phyloP scores from a whole-genome alignment of 2,797 vertebrate species.

The Pangasius krempfi region DNA sequence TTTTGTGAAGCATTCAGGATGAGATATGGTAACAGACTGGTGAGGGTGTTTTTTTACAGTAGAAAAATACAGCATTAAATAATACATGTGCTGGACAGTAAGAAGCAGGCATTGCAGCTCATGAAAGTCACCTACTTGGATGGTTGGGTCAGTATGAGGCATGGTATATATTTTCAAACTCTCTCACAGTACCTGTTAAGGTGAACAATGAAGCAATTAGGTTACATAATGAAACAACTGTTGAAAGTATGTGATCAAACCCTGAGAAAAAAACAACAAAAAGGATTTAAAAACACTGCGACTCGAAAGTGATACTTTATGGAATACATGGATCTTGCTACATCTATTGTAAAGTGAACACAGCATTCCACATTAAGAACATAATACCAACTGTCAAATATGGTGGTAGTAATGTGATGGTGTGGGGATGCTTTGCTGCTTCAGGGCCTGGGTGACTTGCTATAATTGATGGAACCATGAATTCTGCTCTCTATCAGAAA shows the following conservation, averaged over 20 bases:
- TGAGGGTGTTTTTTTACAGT: neutral
- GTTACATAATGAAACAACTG: neutral
- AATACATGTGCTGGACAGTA: neutral
- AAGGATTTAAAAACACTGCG: too few species aligned
- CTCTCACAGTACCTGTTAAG: constrained; percentile 24
- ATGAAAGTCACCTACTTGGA: neutral
- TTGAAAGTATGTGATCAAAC: neutral
- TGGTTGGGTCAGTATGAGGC: constrained; percentile 29
- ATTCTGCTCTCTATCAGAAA: too few species aligned
- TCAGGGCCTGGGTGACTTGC: too few species aligned
- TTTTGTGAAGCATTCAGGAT: neutral
- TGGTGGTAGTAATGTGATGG: too few species aligned
- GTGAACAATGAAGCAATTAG: constrained; percentile 10
- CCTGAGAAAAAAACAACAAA: too few species aligned
- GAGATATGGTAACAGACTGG: neutral
- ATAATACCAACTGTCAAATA: too few species aligned
- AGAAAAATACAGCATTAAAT: neutral
- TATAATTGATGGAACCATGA: too few species aligned
- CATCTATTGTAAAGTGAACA: too few species aligned
- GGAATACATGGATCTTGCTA: too few species aligned
- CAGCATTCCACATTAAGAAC: too few species aligned
- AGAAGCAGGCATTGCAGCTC: neutral
- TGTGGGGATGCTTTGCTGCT: too few species aligned
- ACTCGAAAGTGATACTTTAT: too few species aligned
- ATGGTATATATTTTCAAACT: constrained; percentile 22